Evolutionary conservation across 2,113 vertebrate species (phyloP).

Genomic region (Planiliza haematocheilus): DNA sequence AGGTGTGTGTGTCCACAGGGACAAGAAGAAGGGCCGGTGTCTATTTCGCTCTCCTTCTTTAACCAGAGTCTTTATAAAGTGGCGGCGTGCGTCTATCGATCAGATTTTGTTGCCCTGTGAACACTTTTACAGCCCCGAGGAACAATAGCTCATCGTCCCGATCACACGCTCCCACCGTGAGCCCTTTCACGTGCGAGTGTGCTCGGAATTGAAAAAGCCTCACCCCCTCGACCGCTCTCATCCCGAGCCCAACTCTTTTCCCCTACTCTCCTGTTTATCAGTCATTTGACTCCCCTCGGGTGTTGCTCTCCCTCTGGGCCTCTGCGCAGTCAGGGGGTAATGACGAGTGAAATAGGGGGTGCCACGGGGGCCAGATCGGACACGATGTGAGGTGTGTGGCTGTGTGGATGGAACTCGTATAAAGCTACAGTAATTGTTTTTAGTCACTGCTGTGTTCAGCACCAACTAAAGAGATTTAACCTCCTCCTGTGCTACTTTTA

Average conservation of each 20-base stretch:
- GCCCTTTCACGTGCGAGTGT: slow-evolving; percentile 12
- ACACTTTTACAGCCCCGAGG: slow-evolving; percentile 61
- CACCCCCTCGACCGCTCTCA: slow-evolving; percentile 11
- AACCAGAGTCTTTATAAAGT: slow-evolving; percentile 66
- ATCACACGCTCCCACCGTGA: slow-evolving; percentile 52
- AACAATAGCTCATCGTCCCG: slow-evolving; percentile 53
- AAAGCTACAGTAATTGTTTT: slow-evolving; percentile 48
- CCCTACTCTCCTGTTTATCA: slow-evolving; percentile 60
- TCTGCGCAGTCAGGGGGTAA: slow-evolving; percentile 70
- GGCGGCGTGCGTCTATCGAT: slow-evolving; percentile 63
- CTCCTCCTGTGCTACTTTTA: background rate
- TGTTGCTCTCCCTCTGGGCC: slow-evolving; percentile 37
- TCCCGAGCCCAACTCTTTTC: slow-evolving; percentile 16
- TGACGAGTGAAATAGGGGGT: slow-evolving; percentile 80
- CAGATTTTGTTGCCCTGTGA: slow-evolving; percentile 68
- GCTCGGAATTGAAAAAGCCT: slow-evolving; percentile 30
- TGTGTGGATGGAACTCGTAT: slow-evolving; percentile 26
- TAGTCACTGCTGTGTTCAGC: slow-evolving; percentile 15
- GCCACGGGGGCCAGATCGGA: slow-evolving; percentile 71
- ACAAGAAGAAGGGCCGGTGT: slow-evolving; percentile 28
- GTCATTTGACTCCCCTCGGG: slow-evolving; percentile 45
- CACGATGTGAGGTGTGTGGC: slow-evolving; percentile 51
- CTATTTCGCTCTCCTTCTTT: slow-evolving; percentile 56
- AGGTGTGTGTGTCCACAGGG: slow-evolving; percentile 53
- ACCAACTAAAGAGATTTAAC: background rate